Evolutionary conservation across 2,113 vertebrate genomes (phyloP).

Genomic region (Prionailurus viverrinus): DNA sequence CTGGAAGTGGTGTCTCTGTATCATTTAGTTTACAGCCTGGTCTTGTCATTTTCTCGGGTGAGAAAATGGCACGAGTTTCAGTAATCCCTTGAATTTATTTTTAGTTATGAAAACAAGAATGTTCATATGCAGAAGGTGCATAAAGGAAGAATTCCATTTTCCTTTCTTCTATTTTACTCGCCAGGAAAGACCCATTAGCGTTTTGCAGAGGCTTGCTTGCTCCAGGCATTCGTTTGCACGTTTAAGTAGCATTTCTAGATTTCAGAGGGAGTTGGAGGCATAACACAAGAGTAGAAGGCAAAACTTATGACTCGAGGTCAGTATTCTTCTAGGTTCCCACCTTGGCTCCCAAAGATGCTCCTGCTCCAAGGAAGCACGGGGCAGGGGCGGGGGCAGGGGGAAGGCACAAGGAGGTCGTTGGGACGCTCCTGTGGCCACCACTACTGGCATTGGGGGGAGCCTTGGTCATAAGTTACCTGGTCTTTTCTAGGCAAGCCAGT

Average conservation of each 20-base stretch:
- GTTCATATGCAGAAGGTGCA: background rate
- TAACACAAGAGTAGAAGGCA: background rate
- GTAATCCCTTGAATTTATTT: background rate
- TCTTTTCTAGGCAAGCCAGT: background rate
- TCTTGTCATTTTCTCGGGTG: background rate
- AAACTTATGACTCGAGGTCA: background rate
- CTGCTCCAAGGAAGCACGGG: background rate
- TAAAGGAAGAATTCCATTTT: background rate
- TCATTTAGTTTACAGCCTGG: background rate
- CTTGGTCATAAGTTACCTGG: background rate
- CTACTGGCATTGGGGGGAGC: background rate
- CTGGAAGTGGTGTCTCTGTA: background rate
- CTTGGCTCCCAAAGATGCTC: background rate
- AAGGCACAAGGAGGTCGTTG: background rate
- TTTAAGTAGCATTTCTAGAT: background rate
- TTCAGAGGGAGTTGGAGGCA: background rate
- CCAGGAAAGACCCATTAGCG: background rate
- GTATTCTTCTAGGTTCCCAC: background rate
- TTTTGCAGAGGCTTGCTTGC: background rate
- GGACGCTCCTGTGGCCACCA: background rate
- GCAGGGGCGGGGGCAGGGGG: too few species aligned
- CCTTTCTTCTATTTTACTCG: background rate
- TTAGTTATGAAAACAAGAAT: background rate
- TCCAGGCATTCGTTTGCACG: background rate
- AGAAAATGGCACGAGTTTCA: slow-evolving; percentile 28